Evolutionary conservation across 2,888 invertebrate species (phyloP), one percentile per base, ranked within the genome.

Genomic region (Philereme vetulata): DNA sequence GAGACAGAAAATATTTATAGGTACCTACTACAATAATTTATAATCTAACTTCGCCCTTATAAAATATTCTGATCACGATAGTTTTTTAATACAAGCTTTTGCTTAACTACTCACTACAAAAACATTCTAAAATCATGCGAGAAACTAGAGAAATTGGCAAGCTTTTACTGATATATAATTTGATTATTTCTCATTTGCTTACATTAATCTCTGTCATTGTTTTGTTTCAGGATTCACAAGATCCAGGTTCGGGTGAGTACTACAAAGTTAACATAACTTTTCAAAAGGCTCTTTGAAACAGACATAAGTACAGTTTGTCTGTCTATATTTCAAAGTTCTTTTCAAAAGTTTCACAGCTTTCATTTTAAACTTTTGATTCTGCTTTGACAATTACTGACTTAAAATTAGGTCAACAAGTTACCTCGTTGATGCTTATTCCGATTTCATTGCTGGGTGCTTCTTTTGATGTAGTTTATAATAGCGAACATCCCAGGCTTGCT

Each of bases 181-280:
- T 49, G 53, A 44, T 64, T 65, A 53, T 59, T 62, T 51, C 48
- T 46, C 10, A 57, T 62, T 64, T 65, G 58, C 62, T 63, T 62
- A 60, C 62, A 57, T 60, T 66, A 56, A 67, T 47, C n/a, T 52
- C 32, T 60, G 49, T 64, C 67, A 71, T 64, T 74, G 73, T 63
- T 45, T 89, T 88, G 87, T 90, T 90, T 36, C 90, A 90, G 90
- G 90, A 88, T 76, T 74, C 82, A 65, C 85, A 85, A 74, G 90
- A 90, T 68, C 72, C 82, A 47, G 86, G 81, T 56, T 68, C 80
- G 51, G 88, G 90, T 90, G 74, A 89, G 90, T 86, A 65, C 59
- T 9, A 10, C 48, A 51, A 53, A 48, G 38, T 43, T 1, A 21
- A 21, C 21, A 21, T 21, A 21, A 21, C 21, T 21, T 33, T 52